Base-by-base conservation (phyloP, 2,113 vertebrate genomes). In the Abramis brama region DNA sequence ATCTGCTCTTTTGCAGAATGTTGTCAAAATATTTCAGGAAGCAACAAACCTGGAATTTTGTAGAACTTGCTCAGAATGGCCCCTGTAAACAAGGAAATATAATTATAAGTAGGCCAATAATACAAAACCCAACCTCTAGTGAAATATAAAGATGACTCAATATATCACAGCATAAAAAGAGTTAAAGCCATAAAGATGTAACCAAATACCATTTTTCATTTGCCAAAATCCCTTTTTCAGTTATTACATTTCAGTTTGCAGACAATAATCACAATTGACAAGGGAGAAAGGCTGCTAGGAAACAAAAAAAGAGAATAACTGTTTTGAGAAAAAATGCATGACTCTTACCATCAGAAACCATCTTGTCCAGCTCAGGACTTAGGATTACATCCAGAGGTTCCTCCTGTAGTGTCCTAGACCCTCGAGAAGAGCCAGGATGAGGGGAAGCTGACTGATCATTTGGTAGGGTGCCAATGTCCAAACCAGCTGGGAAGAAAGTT, bases 361-460 rank as follows among this genome's bases (percentile, higher is more conserved):
- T 99, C 93, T 96, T 98, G 93, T 99, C 98, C 27, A 99, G 94
- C 82, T 99, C 98, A 86, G 98, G 97, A 89, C 97, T 99, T 85
- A 99, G 94, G 89, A 99, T 97, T 79, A 96, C 97, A n/a, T 99
- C 98, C 45, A 99, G 91, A 39, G 96, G 96, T 86, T 99, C 98
- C 30, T 98, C 97, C 81, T 95, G 96, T 84, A 96, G 55, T 0
- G 94, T 87, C n/a, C 96, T 94, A 55, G 95, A 95, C 84, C 92
- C 93, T 77, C 93, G 95, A 64, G 52, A 92, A 87, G 92, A 89
- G 59, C 85, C 83, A 0, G 94, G 89, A 60, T 94, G 96, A 87
- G 95, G 93, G 89, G 95, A 86, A 81, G 94, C 91, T 11, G 95
- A 93, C 13, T 94, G 91, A 79, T 96, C 95, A 7, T 94, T 93